A percentile compares a stretch with the other conserved stretches of the same genome.
These are phyloP conservation scores for Bombus terrestris DNA, from an alignment of 1,140 invertebrate genomes.

Conservation along the genomic window DNA sequence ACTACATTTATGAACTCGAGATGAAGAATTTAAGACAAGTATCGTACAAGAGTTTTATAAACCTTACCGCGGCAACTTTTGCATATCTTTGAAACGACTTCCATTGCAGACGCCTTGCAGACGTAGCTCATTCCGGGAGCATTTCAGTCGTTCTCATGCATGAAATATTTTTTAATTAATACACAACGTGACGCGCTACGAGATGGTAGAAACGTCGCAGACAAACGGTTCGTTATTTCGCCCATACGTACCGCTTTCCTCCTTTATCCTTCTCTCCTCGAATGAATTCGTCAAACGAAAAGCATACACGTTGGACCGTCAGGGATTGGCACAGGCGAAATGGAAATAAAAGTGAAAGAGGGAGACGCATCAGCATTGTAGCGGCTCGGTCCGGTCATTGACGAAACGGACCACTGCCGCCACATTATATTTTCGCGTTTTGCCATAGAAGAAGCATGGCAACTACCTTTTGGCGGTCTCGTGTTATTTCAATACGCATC, in stretches of 20 bases:
- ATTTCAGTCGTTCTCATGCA: neutral
- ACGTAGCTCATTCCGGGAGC: neutral
- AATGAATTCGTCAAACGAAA: slow-evolving; percentile 45
- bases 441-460: slow-evolving; percentile 34
- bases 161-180: slow-evolving; percentile 3
- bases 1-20: neutral
- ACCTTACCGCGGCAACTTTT: neutral
- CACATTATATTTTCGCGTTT: slow-evolving; percentile 39
- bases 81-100: neutral
- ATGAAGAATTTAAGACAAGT: no score
- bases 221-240: slow-evolving; percentile 3
- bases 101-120: neutral
- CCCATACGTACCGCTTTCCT: neutral
- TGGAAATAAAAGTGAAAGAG: slow-evolving; percentile 45
- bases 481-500: slow-evolving; percentile 63
- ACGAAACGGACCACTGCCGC: slow-evolving; percentile 37
- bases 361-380: slow-evolving; percentile 27
- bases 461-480: slow-evolving; percentile 35
- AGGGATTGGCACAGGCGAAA: slow-evolving; percentile 47
- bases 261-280: slow-evolving; percentile 26
- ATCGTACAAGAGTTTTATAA: neutral
- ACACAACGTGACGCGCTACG: neutral
- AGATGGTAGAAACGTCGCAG: neutral
- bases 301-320: slow-evolving; percentile 24
- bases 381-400: slow-evolving; percentile 16